phyloP scores from a whole-genome alignment of 2,888 invertebrate species.

The Netelia virgata region DNA sequence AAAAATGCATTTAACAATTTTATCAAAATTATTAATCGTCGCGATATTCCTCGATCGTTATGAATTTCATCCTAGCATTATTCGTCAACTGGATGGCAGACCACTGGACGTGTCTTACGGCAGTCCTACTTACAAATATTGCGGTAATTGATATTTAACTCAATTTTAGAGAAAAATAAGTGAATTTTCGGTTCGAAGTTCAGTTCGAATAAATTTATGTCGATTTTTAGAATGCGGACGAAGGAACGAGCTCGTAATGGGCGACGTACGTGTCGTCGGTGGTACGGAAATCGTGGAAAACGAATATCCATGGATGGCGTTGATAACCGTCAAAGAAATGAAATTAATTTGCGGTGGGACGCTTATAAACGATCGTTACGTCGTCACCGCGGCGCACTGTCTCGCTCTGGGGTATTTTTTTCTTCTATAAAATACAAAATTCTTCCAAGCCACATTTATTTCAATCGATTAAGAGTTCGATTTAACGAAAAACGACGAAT shows the following conservation, averaged over 20 bases:
- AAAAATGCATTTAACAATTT: conserved; percentile 2
- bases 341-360: conserved; percentile 86
- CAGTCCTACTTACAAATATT: conserved; percentile 70
- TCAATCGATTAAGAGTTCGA: not conserved
- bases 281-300: conserved; percentile 85
- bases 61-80: not conserved
- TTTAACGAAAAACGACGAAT: too few species aligned
- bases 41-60: not conserved
- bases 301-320: conserved; percentile 87
- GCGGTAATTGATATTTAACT: conserved; percentile 68
- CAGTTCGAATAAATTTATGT: not conserved
- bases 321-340: conserved; percentile 83
- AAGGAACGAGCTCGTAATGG: conserved; percentile 56
- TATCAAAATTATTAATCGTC: conserved; percentile 25
- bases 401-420: conserved; percentile 84
- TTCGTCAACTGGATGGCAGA: conserved; percentile 37
- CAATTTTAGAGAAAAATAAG: not conserved
- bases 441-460: not conserved
- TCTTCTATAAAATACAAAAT: not conserved
- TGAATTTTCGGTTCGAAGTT: not conserved
- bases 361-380: conserved; percentile 86
- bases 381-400: conserved; percentile 87
- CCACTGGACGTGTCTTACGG: conserved; percentile 71
- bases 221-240: conserved; percentile 68
- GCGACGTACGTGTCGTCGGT: conserved; percentile 85